These are phyloP conservation scores for Euphonia xanthogaster DNA, from an alignment of 2,797 vertebrate genomes.

Conservation along the genomic window DNA sequence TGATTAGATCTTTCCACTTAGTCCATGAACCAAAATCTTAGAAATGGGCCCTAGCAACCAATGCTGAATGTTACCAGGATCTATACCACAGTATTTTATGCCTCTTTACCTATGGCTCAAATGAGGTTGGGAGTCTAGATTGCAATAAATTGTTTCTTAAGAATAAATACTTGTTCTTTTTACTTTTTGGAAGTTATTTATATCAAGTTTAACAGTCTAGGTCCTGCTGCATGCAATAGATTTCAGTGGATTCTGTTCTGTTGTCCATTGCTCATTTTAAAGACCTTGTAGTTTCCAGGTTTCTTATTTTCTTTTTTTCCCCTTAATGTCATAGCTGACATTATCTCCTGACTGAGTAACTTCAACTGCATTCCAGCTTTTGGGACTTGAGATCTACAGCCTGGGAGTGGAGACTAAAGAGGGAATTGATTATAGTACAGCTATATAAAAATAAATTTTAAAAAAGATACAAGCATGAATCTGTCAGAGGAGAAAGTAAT, in stretches of 20 bases:
- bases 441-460: not conserved
- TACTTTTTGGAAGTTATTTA: not conserved
- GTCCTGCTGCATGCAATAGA: not conserved
- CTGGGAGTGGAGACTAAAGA: not conserved
- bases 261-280: not conserved
- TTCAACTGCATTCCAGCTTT: not conserved
- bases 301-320: not conserved
- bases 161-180: not conserved
- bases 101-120: not conserved
- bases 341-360: not conserved
- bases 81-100: not conserved
- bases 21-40: not conserved
- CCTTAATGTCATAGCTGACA: not conserved
- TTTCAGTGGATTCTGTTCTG: not conserved
- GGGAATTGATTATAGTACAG: not conserved
- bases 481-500: constrained; percentile 35
- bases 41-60: not conserved
- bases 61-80: not conserved
- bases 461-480: not conserved
- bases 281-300: not conserved
- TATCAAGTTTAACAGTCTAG: not conserved
- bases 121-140: not conserved
- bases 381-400: constrained; percentile 8
- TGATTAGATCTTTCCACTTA: not conserved
- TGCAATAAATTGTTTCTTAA: not conserved